These are phyloP conservation scores for Hafferia zeledoni DNA, from an alignment of 2,797 vertebrate species.

Conservation along the genomic window DNA sequence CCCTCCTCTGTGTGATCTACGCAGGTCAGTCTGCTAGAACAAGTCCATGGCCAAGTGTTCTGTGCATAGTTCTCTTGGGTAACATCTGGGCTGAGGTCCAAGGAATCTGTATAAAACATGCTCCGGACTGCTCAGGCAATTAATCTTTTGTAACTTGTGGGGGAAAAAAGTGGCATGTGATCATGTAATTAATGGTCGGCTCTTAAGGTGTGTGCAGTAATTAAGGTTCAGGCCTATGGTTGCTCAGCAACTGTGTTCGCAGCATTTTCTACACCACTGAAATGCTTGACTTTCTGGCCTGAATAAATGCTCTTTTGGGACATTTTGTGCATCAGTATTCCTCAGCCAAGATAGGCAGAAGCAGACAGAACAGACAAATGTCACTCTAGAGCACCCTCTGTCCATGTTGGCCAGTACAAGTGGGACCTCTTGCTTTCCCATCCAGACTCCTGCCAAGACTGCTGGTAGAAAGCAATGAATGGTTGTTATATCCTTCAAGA, in stretches of 20 bases:
- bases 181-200: slow-evolving; percentile 51
- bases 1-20: fast-evolving
- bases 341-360: neutral
- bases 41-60: neutral
- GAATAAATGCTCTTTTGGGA: neutral
- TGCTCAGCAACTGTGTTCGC: slow-evolving; percentile 51
- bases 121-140: slow-evolving; percentile 60
- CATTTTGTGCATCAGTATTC: neutral
- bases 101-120: slow-evolving; percentile 62
- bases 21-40: neutral
- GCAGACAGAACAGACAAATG: neutral
- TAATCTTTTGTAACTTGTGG: slow-evolving; percentile 57
- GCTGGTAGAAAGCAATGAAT: neutral
- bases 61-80: slow-evolving; percentile 27
- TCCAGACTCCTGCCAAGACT: neutral
- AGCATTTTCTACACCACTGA: slow-evolving; percentile 6
- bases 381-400: neutral
- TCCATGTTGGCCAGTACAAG: fast-evolving
- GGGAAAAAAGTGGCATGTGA: slow-evolving; percentile 21
- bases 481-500: neutral
- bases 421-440: neutral
- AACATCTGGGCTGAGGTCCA: slow-evolving; percentile 57
- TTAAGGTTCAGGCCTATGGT: slow-evolving; percentile 28
- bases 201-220: slow-evolving; percentile 53
- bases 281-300: neutral